Evolutionary conservation across 2,888 invertebrate species (phyloP).

Genomic region (Netelia inedita): DNA sequence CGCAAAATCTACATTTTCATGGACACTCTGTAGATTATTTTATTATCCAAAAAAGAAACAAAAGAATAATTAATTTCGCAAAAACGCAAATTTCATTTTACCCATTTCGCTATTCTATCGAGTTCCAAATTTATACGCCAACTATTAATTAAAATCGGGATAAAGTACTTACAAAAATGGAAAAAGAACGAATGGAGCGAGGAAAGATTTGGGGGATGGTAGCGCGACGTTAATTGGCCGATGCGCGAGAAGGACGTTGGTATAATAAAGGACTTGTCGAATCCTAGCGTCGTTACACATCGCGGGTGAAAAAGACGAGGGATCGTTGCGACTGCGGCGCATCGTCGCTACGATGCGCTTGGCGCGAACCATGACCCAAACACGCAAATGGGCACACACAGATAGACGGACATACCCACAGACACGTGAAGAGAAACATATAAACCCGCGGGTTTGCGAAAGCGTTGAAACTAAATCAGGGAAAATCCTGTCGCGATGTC

Average conservation of each 20-base stretch:
- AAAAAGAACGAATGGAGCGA: neutral
- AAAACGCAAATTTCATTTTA: too few species aligned
- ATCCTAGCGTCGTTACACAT: slow-evolving; percentile 50
- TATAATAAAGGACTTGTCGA: slow-evolving; percentile 61
- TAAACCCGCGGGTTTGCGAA: slow-evolving; percentile 46
- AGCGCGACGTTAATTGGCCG: neutral
- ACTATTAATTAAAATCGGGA: too few species aligned
- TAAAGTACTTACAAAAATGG: neutral
- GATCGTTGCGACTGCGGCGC: neutral
- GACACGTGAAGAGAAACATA: slow-evolving; percentile 4
- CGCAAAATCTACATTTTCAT: too few species aligned
- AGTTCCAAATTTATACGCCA: too few species aligned
- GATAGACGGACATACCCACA: neutral
- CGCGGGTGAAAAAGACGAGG: slow-evolving; percentile 63
- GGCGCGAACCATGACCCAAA: neutral
- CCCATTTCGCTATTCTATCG: too few species aligned
- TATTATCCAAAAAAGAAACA: too few species aligned
- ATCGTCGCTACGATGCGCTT: neutral
- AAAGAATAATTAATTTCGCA: too few species aligned
- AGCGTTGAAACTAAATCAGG: slow-evolving; percentile 77
- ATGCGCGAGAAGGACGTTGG: neutral
- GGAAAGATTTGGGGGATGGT: neutral
- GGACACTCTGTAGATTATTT: too few species aligned
- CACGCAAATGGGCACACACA: too few species aligned
- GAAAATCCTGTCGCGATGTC: slow-evolving; percentile 73